phyloP scores from a whole-genome alignment of 2,113 vertebrate genomes.

The Geococcyx californianus region DNA sequence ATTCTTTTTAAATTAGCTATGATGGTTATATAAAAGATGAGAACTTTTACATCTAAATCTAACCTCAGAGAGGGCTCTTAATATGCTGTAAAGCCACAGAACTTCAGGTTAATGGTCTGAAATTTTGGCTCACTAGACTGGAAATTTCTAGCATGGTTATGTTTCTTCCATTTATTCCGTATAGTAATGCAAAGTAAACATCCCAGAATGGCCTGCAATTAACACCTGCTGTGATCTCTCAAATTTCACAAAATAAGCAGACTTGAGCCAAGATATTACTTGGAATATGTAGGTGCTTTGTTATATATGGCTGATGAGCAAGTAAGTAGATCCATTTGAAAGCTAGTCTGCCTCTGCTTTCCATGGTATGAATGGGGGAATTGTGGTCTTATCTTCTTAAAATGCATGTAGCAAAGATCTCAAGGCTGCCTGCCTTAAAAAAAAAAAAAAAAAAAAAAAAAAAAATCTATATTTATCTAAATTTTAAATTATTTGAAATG shows the following conservation, averaged over 20 bases:
- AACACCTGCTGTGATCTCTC: slow-evolving; percentile 13
- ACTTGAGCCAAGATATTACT: not conserved
- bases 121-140: not conserved
- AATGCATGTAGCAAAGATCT: not conserved
- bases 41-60: not conserved
- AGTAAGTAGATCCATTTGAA: not conserved
- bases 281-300: not conserved
- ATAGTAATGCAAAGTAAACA: slow-evolving; percentile 22
- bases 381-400: not conserved
- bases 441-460: not conserved
- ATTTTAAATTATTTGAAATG: not conserved
- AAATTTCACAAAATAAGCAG: slow-evolving; percentile 7
- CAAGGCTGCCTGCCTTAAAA: not conserved
- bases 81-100: slow-evolving; percentile 4
- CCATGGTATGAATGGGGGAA: not conserved
- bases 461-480: not conserved
- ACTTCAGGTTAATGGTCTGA: not conserved
- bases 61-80: not conserved
- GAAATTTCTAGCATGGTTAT: slow-evolving; percentile 3
- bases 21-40: not conserved
- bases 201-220: slow-evolving; percentile 19
- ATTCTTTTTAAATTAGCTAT: not conserved
- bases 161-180: slow-evolving; percentile 5
- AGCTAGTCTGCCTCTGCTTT: not conserved
- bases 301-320: not conserved